Evolutionary conservation across 2,113 vertebrate genomes (phyloP), one percentile per base, ranked within the genome.

Genomic region (Silurus meridionalis): DNA sequence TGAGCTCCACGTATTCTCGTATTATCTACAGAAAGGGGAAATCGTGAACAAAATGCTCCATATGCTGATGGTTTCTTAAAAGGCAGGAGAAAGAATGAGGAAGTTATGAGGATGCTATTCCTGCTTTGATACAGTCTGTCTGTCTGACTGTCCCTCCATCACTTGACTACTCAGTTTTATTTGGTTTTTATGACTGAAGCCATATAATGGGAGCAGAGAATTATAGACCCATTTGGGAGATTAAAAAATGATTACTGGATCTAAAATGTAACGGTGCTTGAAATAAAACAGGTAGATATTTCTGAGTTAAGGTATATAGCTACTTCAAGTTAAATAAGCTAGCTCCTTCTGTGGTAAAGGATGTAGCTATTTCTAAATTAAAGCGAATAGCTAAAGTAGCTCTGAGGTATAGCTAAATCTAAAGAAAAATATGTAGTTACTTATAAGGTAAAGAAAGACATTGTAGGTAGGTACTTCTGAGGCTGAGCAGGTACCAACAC

Each of bases 101-200:
- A 53, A 23, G 28, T 23, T 28, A 37, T 60, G 14, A 71, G 63
- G 1, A 13, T 53, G 14, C 50, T 46, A 88, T 69, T 72, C 84
- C 78, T 78, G 23, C 80, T 78, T 79, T 77, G 82, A 85, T 84
- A 82, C 71, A 66, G 72, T 57, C 75, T 60, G 82, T 25, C 63
- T 83, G 84, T 75, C 60, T 28, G 66, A 8, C 72, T 75, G 48
- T 52, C 10, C 13, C 11, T 53, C 63, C 80, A 83, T 88, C 84
- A 86, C 84, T 23, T 28, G n/a, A 80, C 71, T 61, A 28, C n/a
- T 72, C 72, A 71, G 48, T 80, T 86, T 79, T 15, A 9, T 72
- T 67, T 37, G 37, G 52, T 80, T 58, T 81, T 53, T 57, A 81
- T 71, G 79, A 67, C 55, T 21, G 28, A 10, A 79, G 72, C 80